phyloP scores from a whole-genome alignment of 2,113 vertebrate species.

The Dolichotis patagonum region DNA sequence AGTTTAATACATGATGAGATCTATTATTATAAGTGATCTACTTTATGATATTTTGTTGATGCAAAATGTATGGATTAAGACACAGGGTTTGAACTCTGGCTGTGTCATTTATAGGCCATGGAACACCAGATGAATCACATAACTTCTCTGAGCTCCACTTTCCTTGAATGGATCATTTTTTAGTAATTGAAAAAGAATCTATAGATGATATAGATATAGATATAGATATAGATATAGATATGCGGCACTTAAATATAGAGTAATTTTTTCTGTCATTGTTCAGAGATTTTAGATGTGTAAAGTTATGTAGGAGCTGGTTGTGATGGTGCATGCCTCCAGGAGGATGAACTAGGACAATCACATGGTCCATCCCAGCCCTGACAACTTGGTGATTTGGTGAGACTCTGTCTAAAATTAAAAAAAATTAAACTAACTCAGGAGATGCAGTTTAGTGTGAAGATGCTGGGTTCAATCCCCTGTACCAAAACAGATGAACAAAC shows the following conservation, averaged over 20 bases:
- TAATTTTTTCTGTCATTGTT: slow-evolving; percentile 20
- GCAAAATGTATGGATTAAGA: neutral
- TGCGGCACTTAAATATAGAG: slow-evolving; percentile 3
- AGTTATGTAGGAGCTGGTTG: neutral
- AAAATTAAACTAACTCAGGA: neutral
- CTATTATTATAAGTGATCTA: neutral
- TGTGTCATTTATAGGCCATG: neutral
- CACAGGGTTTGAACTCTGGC: neutral
- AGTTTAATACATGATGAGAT: neutral
- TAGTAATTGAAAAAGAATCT: neutral
- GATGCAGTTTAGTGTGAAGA: neutral
- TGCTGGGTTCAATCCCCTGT: neutral
- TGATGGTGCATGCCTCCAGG: neutral
- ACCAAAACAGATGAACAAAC: neutral
- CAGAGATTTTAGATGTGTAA: slow-evolving; percentile 55
- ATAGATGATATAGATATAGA: neutral
- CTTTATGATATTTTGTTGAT: neutral
- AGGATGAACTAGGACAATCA: neutral
- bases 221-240: no score
- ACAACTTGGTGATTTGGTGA: neutral
- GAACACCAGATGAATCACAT: neutral
- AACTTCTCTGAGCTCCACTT: neutral
- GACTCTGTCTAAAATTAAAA: neutral
- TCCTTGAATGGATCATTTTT: neutral
- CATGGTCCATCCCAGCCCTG: neutral